A percentile compares a stretch with the other conserved stretches of the same genome.
These are phyloP conservation scores for Aphelenchoides besseyi DNA, from an alignment of 1,140 invertebrate genomes.

Conservation along the genomic window DNA sequence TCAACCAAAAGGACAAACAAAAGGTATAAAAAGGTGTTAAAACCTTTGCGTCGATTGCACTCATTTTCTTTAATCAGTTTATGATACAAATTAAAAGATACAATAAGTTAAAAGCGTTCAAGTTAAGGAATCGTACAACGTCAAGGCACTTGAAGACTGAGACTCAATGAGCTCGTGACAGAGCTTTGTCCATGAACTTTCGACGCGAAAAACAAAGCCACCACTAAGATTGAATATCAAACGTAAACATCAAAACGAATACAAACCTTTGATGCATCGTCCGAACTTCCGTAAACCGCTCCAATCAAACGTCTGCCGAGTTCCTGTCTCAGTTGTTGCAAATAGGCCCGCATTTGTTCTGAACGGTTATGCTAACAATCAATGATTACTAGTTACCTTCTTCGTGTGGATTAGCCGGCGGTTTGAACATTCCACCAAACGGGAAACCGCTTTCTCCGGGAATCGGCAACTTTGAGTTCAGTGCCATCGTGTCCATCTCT, in stretches of 20 bases:
- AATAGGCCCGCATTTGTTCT: conserved; percentile 86
- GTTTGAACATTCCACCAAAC: conserved; percentile 92
- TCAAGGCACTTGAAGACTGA: neutral
- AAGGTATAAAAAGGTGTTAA: neutral
- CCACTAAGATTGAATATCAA: conserved; percentile 71
- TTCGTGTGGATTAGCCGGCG: conserved; percentile 75
- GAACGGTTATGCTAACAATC: conserved; percentile 58
- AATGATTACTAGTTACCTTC: conserved; percentile 69
- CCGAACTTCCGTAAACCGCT: conserved; percentile 81
- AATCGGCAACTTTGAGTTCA: conserved; percentile 72
- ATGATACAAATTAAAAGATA: neutral
- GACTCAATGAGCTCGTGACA: conserved; percentile 63
- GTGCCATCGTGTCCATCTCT: conserved; percentile 91
- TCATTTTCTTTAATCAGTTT: no score
- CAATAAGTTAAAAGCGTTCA: neutral
- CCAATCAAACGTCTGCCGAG: conserved; percentile 83
- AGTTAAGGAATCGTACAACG: neutral
- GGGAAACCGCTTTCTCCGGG: conserved; percentile 93
- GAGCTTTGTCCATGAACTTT: conserved; percentile 98
- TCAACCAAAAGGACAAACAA: neutral
- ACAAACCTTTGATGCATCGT: conserved; percentile 80
- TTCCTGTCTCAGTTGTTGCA: conserved; percentile 91
- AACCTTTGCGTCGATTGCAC: no score
- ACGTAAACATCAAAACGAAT: neutral
- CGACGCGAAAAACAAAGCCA: conserved; percentile 98